Percentiles rank a stretch among this genome's conserved stretches.
Conservation (phyloP, 2,113 vertebrate species). For the Etia nguti region DNA sequence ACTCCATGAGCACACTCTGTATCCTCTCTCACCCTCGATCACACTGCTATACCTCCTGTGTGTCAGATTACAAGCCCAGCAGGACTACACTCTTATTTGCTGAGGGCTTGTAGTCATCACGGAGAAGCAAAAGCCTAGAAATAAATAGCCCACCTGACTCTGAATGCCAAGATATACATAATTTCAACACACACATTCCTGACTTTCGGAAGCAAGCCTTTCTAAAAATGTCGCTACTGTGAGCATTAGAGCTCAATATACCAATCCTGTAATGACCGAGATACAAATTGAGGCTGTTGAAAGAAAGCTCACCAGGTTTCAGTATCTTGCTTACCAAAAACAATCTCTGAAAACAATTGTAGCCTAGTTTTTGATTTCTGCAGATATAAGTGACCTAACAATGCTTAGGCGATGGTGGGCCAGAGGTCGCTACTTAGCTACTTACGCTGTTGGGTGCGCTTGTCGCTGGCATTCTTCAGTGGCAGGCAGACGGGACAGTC, state of each 20-base stretch:
- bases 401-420: neutral
- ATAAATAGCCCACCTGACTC: neutral
- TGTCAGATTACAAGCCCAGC: constrained; percentile 40
- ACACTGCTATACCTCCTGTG: neutral
- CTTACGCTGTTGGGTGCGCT: constrained; percentile 74
- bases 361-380: neutral
- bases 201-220: neutral
- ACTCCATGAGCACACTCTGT: neutral
- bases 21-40: neutral
- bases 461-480: constrained; percentile 76
- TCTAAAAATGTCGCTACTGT: neutral
- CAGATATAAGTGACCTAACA: neutral
- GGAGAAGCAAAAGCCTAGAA: neutral
- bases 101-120: neutral
- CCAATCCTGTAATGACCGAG: neutral
- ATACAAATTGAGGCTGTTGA: neutral
- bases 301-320: neutral
- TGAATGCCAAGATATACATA: neutral
- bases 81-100: neutral
- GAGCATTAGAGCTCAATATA: neutral
- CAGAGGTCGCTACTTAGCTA: constrained; percentile 46
- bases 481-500: constrained; percentile 78
- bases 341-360: neutral
- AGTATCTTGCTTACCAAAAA: neutral
- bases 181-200: neutral